Percentiles rank a stretch among this genome's conserved stretches.
Evolutionary conservation across 2,888 invertebrate species (phyloP).

Genomic region (Limulus polyphemus): DNA sequence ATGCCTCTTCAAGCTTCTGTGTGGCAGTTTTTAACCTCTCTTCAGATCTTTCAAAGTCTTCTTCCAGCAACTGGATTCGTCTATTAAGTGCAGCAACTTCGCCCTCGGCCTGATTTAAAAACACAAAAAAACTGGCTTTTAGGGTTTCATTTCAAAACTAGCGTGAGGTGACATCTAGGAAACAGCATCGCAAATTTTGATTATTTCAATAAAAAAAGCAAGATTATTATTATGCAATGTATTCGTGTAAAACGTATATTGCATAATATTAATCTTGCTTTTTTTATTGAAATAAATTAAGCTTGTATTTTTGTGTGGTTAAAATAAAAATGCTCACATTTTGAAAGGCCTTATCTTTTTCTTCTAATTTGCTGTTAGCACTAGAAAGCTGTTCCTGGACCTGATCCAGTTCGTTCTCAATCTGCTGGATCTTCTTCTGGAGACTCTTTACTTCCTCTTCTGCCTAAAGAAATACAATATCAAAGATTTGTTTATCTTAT

Average conservation of each 20-base stretch:
- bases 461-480: slow-evolving; percentile 45
- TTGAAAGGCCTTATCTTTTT: slow-evolving; percentile 95
- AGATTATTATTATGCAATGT: too few relatives aligned
- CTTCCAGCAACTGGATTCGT: slow-evolving; percentile 97
- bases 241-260: too few relatives aligned
- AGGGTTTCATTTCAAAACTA: too few relatives aligned
- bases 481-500: too few relatives aligned
- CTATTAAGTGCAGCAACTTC: slow-evolving; percentile 97
- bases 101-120: slow-evolving; percentile 61
- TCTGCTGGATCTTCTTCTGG: slow-evolving; percentile 99
- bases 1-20: slow-evolving; percentile 95
- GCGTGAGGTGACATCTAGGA: too few relatives aligned
- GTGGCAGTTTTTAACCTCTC: slow-evolving; percentile 92
- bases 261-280: too few relatives aligned
- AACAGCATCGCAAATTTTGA: too few relatives aligned
- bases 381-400: slow-evolving; percentile 92
- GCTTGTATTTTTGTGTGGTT: too few relatives aligned
- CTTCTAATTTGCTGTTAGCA: slow-evolving; percentile 93
- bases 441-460: slow-evolving; percentile 97
- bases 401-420: slow-evolving; percentile 98
- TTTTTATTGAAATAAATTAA: too few relatives aligned
- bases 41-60: slow-evolving; percentile 97
- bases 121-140: too few relatives aligned
- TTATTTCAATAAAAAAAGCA: too few relatives aligned
- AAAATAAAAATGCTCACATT: slow-evolving; percentile 56